phyloP scores from a whole-genome alignment of 2,797 vertebrate genomes.

The Austrolebias charrua region DNA sequence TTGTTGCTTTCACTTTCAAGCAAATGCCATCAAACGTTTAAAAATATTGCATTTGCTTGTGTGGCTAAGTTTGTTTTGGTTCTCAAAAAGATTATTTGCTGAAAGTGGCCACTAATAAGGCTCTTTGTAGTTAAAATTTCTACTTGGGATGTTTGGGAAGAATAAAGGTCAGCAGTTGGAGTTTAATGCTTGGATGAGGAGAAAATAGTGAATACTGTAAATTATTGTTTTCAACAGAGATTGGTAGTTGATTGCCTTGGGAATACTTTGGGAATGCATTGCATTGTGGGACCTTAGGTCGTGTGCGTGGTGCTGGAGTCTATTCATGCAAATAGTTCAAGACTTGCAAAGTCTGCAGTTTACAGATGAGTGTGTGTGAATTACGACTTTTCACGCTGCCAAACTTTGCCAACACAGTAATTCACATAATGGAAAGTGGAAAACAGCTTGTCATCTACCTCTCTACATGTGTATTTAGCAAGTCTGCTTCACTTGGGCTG shows the following conservation, averaged over 20 bases:
- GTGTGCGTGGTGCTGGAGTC: background rate
- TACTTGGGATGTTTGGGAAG: background rate
- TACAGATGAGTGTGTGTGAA: background rate
- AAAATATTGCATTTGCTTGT: constrained; percentile 89
- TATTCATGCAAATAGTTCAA: background rate
- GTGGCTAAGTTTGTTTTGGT: constrained; percentile 67
- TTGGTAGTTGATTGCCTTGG: background rate
- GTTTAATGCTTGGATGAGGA: constrained; percentile 10
- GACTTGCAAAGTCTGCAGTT: background rate
- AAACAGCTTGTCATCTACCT: background rate
- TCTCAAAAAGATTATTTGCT: constrained; percentile 36
- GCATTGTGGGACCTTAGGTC: background rate
- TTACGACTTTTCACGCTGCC: no score
- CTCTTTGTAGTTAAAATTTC: constrained; percentile 12
- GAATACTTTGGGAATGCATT: background rate
- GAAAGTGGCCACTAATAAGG: constrained; percentile 21
- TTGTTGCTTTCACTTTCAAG: constrained; percentile 94
- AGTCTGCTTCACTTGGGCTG: background rate
- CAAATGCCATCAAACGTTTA: constrained; percentile 96
- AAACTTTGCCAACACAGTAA: background rate
- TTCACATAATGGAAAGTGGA: background rate
- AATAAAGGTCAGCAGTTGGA: background rate
- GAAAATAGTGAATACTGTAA: constrained; percentile 12
- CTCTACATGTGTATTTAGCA: background rate
- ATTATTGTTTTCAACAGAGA: background rate